Conservation (phyloP, 2,797 vertebrate species). For the Chloroceryle amazona region DNA sequence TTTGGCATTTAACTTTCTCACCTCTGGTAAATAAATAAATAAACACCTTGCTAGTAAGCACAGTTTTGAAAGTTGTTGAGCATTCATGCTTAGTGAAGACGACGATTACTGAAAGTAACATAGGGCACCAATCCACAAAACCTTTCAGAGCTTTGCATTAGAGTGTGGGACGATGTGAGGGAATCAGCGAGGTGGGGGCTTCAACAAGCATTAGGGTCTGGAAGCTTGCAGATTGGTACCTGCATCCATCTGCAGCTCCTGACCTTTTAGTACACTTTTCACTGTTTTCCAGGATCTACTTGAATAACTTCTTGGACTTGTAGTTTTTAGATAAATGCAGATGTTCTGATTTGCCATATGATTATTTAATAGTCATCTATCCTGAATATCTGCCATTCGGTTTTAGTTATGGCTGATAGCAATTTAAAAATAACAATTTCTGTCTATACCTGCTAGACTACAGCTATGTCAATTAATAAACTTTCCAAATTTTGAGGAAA, state of each 20-base stretch:
- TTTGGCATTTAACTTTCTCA: not conserved
- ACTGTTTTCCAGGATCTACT: not conserved
- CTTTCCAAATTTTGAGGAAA: not conserved
- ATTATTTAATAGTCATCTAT: not conserved
- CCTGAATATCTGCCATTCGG: not conserved
- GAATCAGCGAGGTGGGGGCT: not conserved
- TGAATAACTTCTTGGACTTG: not conserved
- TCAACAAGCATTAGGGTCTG: not conserved
- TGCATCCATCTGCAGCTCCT: not conserved
- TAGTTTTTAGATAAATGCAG: not conserved
- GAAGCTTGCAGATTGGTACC: not conserved
- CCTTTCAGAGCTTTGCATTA: not conserved
- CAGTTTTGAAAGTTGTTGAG: not conserved
- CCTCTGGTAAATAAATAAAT: too few species aligned
- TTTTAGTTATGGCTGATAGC: not conserved
- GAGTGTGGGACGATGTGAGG: not conserved
- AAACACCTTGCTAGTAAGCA: not conserved
- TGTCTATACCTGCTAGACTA: not conserved
- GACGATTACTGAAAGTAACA: not conserved
- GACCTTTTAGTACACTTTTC: not conserved
- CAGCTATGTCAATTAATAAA: not conserved
- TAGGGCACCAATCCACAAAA: not conserved
- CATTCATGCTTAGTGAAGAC: not conserved
- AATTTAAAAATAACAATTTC: not conserved
- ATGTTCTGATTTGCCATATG: not conserved